Evolutionary conservation across 2,888 invertebrate genomes (phyloP), one percentile per base, ranked within the genome.

Genomic region (Creontiades dilutus): DNA sequence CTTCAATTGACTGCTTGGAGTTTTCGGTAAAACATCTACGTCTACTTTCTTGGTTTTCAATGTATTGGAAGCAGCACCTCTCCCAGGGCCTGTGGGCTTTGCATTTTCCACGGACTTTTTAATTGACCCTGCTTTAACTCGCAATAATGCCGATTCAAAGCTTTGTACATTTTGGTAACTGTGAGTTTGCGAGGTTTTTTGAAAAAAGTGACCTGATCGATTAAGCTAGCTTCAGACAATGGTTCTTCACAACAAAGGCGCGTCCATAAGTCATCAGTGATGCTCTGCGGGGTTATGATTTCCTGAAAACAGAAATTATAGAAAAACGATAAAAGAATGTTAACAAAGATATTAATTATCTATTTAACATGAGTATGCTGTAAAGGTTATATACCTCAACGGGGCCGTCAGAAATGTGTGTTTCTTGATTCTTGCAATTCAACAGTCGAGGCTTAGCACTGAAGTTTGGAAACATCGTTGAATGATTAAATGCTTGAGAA

Each of bases 341-440:
- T 52, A 52, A 52, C 3, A 12, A 52, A 52, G 3, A 12, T 16
- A 14, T 5, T 14, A 2, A 52, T 52, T 13, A 2, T 52, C 11
- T 12, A 52, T 52, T 52, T 14, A 13, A 52, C 7, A 61, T 61
- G 0, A 61, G 19, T 5, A 12, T n/a, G 57, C n/a, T 0, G 0
- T n/a, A 16, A 57, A n/a, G n/a, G n/a, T 16, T 57, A 57, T 16
- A n/a, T 68, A 68, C 68, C 68, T 68, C 68, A 68, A 23, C 23
- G 5, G 68, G 23, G 12, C 5, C 68, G 9, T 23, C 23, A 23
- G 68, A 19, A 19, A 16, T 23, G 68, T 23, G 23, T 27, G 68
- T n/a, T 19, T 16, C 61, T 61, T 19, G 61, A n/a, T 12, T 68
- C 27, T 3, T 11, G 5, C 23, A 23, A 68, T 23, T 68, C 68